phyloP scores from a whole-genome alignment of 2,888 invertebrate species.

The Flabesymbios commensalis region DNA sequence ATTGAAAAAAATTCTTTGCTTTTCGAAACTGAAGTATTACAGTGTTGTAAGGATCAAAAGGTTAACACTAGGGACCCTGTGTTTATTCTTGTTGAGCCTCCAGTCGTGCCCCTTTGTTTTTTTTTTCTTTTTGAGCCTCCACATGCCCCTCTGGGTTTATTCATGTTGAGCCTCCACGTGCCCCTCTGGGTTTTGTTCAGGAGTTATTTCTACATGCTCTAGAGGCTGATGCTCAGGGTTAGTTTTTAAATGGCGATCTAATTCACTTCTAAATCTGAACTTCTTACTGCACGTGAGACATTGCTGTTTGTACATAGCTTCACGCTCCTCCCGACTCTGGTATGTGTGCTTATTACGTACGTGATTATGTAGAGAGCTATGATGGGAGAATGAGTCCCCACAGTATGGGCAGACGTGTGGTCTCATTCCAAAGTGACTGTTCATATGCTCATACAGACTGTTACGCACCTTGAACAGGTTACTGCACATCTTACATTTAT shows the following conservation, averaged over 20 bases:
- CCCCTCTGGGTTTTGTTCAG: no score
- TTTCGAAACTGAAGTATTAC: no score
- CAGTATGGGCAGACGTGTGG: constrained; percentile 26
- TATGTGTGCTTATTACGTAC: constrained; percentile 26
- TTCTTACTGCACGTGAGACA: constrained; percentile 18
- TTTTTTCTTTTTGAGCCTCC: no score
- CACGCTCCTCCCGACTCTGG: constrained; percentile 19
- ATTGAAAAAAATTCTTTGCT: no score
- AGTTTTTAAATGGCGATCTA: constrained; percentile 24
- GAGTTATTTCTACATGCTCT: no score
- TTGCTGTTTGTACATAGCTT: constrained; percentile 18
- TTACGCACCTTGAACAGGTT: constrained; percentile 27
- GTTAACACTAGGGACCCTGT: no score
- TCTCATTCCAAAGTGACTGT: constrained; percentile 27
- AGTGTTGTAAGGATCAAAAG: no score
- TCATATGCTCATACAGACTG: constrained; percentile 31
- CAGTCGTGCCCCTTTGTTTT: no score
- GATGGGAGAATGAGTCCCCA: constrained; percentile 27
- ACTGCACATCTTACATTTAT: constrained; percentile 24
- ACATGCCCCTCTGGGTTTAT: no score
- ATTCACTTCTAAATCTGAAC: constrained; percentile 28
- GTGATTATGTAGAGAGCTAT: constrained; percentile 30
- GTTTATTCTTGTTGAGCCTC: no score
- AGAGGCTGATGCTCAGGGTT: constrained; percentile 27
- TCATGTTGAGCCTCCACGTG: no score